Conservation (phyloP, 1,140 invertebrate genomes). For the Agrilus planipennis region DNA sequence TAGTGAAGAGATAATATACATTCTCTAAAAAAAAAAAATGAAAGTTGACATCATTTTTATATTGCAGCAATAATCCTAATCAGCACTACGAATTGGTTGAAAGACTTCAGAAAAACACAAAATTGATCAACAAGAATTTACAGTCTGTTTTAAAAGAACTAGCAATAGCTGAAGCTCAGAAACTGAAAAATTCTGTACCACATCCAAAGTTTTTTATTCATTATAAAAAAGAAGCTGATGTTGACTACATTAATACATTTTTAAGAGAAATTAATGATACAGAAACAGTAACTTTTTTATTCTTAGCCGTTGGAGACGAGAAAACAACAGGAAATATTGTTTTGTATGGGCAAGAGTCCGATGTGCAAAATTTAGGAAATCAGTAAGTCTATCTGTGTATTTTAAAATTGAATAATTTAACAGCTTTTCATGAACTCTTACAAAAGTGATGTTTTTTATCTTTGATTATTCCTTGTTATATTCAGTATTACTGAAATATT, state of each 20-base stretch:
- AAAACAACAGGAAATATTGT: constrained; percentile 53
- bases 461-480: no score
- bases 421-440: neutral
- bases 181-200: constrained; percentile 40
- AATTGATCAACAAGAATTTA: constrained; percentile 49
- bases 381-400: constrained; percentile 37
- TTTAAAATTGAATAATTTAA: no score
- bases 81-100: constrained; percentile 57
- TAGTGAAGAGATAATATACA: constrained; percentile 2
- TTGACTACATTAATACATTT: constrained; percentile 56
- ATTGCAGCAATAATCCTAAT: constrained; percentile 49
- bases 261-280: constrained; percentile 49
- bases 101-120: constrained; percentile 56
- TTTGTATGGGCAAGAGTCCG: constrained; percentile 40
- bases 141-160: constrained; percentile 51
- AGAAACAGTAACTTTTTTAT: constrained; percentile 40
- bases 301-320: constrained; percentile 57
- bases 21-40: constrained; percentile 3
- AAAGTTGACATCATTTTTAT: constrained; percentile 15
- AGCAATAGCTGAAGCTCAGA: constrained; percentile 49
- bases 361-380: constrained; percentile 37
- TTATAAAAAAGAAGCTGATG: constrained; percentile 59
- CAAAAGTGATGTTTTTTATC: no score
- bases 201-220: constrained; percentile 44
- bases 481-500: no score